Base-by-base conservation (phyloP, 2,113 vertebrate species). In the Pyrgilauda ruficollis region DNA sequence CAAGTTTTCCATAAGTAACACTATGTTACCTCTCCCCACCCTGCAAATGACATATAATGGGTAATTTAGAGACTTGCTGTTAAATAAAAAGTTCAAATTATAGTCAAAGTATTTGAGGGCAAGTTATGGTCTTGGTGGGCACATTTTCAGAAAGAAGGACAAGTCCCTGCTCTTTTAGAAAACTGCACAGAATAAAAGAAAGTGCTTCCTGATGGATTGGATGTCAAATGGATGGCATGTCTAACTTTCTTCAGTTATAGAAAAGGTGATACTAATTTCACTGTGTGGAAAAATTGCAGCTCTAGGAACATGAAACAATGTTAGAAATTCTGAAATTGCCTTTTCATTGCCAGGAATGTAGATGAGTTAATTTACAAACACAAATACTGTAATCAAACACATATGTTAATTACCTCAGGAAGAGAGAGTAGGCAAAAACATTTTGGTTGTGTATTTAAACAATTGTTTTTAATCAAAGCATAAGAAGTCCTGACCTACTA, bases 81-180 rank as follows among this genome's bases (percentile, higher is more conserved):
- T 55, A 69, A 81, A 93, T 39, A 67, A 84, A 89, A 89, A 39
- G 64, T 80, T 97, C 30, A 87, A 82, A 93, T 91, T 92, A 94
- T 15, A 83, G 8, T 81, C 26, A 87, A 94, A 93, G 88, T 37
- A 93, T 55, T 67, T 75, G 61, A 94, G 43, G 15, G 47, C 15
- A 28, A 80, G 47, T 87, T 78, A 67, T 11, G 28, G 22, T 58
- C 79, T 80, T 68, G 47, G 61, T 82, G 62, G 58, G n/a, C n/a
- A 92, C 11, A 44, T 33, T 87, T 97, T 80, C 84, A 26, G 62
- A 73, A 83, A 61, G 46, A 67, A 73, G n/a, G 33, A 94, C 43
- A 94, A 90, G 28, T 31, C 86, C 66, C 58, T 76, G 37, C 35
- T 88, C 73, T 44, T 92, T 73, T 53, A 74, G 43, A 90, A 74